phyloP scores from a whole-genome alignment of 2,797 vertebrate species.

The Australoheros facetus region DNA sequence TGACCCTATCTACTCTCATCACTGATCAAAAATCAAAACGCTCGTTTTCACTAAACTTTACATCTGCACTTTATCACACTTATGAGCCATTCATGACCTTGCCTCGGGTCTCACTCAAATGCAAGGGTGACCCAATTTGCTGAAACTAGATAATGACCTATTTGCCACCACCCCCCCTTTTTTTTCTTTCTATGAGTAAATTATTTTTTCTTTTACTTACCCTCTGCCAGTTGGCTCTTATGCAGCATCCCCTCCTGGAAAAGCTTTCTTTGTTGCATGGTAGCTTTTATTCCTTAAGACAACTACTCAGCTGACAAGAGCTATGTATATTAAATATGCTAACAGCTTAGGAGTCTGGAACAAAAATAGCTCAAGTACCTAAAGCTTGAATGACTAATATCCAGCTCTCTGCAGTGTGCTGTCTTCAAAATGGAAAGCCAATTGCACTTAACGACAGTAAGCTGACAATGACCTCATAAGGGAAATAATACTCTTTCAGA shows the following conservation, averaged over 20 bases:
- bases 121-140: slow-evolving; percentile 17
- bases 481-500: not conserved
- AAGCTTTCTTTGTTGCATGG: slow-evolving; percentile 14
- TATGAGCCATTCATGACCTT: slow-evolving; percentile 17
- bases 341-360: slow-evolving; percentile 19
- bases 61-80: slow-evolving; percentile 27
- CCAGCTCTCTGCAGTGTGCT: slow-evolving; percentile 7
- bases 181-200: not conserved
- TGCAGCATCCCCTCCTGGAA: slow-evolving; percentile 11
- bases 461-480: slow-evolving; percentile 17
- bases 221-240: slow-evolving; percentile 6
- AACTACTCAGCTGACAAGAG: slow-evolving; percentile 18
- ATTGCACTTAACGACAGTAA: not conserved
- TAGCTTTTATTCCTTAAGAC: slow-evolving; percentile 28
- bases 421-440: slow-evolving; percentile 15
- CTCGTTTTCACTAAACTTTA: not conserved
- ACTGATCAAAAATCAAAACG: not conserved
- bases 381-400: slow-evolving; percentile 54
- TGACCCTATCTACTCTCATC: not conserved
- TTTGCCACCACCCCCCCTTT: not conserved
- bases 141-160: slow-evolving; percentile 21
- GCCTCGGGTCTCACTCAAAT: slow-evolving; percentile 20
- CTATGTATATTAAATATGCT: slow-evolving; percentile 42
- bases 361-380: slow-evolving; percentile 49
- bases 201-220: slow-evolving; percentile 25